Evolutionary conservation across 2,797 vertebrate species (phyloP).

Genomic region (Rhinatrema bivittatum): DNA sequence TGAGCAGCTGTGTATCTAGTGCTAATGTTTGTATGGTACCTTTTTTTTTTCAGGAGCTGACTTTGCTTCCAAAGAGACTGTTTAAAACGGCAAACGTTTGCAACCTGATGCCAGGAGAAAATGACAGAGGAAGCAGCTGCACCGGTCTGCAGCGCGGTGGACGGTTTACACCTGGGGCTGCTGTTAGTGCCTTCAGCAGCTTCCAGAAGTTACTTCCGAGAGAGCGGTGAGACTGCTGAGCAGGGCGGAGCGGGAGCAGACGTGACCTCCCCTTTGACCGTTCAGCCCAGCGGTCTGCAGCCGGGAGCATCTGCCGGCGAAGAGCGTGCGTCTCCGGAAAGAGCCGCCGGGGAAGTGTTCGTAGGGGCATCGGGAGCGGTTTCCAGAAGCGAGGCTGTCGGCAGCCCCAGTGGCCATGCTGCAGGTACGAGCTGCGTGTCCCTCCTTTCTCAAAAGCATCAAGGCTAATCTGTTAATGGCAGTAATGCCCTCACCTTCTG

Average conservation of each 20-base stretch:
- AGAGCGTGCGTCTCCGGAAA: constrained; percentile 18
- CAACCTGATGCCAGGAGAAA: too few relatives aligned
- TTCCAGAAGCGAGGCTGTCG: too few relatives aligned
- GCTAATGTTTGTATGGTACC: not conserved
- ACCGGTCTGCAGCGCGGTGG: constrained; percentile 32
- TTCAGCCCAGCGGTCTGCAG: constrained; percentile 42
- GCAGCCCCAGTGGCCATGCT: too few relatives aligned
- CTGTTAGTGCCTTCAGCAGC: constrained; percentile 34
- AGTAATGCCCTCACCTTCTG: too few relatives aligned
- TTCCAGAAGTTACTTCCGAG: constrained; percentile 12
- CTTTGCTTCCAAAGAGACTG: not conserved
- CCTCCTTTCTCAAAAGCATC: too few relatives aligned
- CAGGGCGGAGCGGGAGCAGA: constrained; percentile 1
- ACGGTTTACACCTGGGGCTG: constrained; percentile 43
- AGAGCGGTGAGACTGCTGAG: too few relatives aligned
- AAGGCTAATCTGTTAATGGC: too few relatives aligned
- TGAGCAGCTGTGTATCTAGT: too few relatives aligned
- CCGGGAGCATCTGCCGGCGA: constrained; percentile 40
- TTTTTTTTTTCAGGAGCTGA: not conserved
- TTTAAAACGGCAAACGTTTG: too few relatives aligned
- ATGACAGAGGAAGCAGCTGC: constrained; percentile 21
- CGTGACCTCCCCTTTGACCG: not conserved
- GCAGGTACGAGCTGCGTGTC: too few relatives aligned
- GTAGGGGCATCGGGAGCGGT: constrained; percentile 54
- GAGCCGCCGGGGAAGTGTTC: constrained; percentile 51